These are phyloP conservation scores for Parnassius orleans DNA, from an alignment of 2,888 invertebrate genomes.

Conservation along the genomic window DNA sequence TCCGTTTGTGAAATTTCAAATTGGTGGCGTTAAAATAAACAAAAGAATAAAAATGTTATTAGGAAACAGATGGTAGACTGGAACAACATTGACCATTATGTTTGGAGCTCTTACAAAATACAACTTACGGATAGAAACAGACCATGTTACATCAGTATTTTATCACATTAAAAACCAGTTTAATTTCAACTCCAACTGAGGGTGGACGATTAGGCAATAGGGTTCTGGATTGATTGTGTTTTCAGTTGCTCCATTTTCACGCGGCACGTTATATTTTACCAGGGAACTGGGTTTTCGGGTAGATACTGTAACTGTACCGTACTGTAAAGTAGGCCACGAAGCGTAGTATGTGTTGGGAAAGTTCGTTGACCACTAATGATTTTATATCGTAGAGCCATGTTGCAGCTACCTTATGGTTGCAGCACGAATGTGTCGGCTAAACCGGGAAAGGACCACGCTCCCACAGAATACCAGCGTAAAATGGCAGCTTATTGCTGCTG, in stretches of 20 bases:
- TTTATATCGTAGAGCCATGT: too few species aligned
- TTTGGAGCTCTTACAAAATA: slow-evolving; percentile 10
- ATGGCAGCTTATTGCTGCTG: too few species aligned
- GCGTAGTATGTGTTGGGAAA: slow-evolving; percentile 8
- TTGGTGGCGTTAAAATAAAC: slow-evolving; percentile 33
- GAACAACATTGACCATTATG: slow-evolving; percentile 26
- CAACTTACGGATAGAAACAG: not conserved
- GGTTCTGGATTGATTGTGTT: slow-evolving; percentile 16
- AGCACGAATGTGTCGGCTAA: too few species aligned
- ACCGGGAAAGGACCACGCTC: too few species aligned
- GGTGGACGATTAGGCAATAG: slow-evolving; percentile 5
- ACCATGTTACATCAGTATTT: not conserved
- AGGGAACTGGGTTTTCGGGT: slow-evolving; percentile 58
- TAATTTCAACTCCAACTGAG: slow-evolving; percentile 11
- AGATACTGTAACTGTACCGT: slow-evolving; percentile 49
- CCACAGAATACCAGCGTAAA: too few species aligned
- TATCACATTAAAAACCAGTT: slow-evolving; percentile 16
- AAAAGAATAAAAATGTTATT: slow-evolving; percentile 36
- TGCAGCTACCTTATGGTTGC: too few species aligned
- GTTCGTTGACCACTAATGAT: too few species aligned
- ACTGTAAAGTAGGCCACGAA: slow-evolving; percentile 39
- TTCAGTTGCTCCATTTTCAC: slow-evolving; percentile 28
- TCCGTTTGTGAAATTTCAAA: slow-evolving; percentile 31
- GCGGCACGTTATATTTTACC: slow-evolving; percentile 27
- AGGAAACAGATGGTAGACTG: slow-evolving; percentile 36